phyloP scores from a whole-genome alignment of 1,140 invertebrate species.

The Alviniconcha marisindica region DNA sequence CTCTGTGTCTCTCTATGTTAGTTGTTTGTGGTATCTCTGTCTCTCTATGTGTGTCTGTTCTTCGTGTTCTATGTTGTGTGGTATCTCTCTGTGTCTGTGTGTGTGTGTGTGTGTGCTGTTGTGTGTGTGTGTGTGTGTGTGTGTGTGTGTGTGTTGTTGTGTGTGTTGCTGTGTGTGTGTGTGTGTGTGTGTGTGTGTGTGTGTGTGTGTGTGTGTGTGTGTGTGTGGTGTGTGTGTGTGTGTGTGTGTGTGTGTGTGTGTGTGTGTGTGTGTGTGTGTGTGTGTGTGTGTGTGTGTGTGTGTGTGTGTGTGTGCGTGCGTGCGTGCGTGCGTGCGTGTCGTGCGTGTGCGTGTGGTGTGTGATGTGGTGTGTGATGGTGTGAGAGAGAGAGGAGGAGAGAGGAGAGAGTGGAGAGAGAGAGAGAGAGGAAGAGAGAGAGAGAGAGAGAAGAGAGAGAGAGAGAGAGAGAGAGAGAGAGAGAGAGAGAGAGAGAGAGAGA shows the following conservation, averaged over 20 bases:
- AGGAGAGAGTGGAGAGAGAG: too few relatives aligned
- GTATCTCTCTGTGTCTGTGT: slow-evolving; percentile 14
- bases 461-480: too few relatives aligned
- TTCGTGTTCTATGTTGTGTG: neutral
- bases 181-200: slow-evolving; percentile 29
- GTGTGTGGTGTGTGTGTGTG: slow-evolving; percentile 13
- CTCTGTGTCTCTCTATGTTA: neutral
- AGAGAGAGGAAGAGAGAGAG: too few relatives aligned
- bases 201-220: slow-evolving; percentile 13
- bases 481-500: too few relatives aligned
- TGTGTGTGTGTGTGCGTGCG: slow-evolving; percentile 8
- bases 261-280: slow-evolving; percentile 29
- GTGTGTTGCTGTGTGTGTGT: slow-evolving; percentile 16
- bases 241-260: slow-evolving; percentile 30
- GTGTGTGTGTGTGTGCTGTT: slow-evolving; percentile 19
- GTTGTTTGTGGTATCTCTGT: slow-evolving; percentile 8
- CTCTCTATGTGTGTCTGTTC: neutral
- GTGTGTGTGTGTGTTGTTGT: slow-evolving; percentile 23
- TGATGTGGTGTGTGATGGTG: neutral
- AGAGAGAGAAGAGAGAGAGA: too few relatives aligned
- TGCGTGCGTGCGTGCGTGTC: slow-evolving; percentile 8
- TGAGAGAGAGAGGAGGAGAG: slow-evolving; percentile 6
- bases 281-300: slow-evolving; percentile 21
- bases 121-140: slow-evolving; percentile 30
- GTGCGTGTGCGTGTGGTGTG: slow-evolving; percentile 22